Base-by-base conservation (phyloP, 2,888 invertebrate species). In the Drosophila lacicola region DNA sequence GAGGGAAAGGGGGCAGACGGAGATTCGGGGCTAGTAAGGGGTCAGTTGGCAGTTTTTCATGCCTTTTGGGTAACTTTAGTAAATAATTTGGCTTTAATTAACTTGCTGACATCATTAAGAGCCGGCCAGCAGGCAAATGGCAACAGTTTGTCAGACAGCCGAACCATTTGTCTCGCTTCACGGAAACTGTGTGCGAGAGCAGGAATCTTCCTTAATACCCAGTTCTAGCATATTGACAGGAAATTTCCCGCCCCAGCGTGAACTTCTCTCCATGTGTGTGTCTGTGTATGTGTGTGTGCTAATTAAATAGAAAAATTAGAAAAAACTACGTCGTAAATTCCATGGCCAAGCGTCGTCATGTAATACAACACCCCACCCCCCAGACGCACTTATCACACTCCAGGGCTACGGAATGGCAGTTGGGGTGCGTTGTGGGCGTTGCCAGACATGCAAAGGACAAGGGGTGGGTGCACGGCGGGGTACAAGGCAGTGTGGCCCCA, bases 21-120 rank as follows among this genome's bases (percentile, higher is more conserved):
- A 17, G 25, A 13, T 17, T 17, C 13, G 2, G 17, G 21, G 10
- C 3, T 21, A n/a, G 10, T 1, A 37, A 29, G 17, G 4, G 25
- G 29, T 9, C 13, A 13, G 53, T 41, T 33, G 13, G 21, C 21
- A 58, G 29, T 14, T 60, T 55, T 66, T 19, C 17, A 39, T 67
- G 54, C 17, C 33, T 51, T 63, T 54, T 29, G 50, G 64, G 49
- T 37, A 69, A 69, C 64, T 82, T 90, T 83, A 84, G 88, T 80
- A 89, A 90, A 90, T 90, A 90, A 91, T 90, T 90, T 90, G 90
- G 85, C 85, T 89, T 90, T 91, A 90, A 91, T 90, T 90, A 91
- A 89, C 90, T 88, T 89, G 81, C 81, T 88, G 90, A 88, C 90
- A 88, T 89, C 89, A 90, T 89, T 88, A 89, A 45, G 64, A 17